These are phyloP conservation scores for Xenopus borealis DNA, from an alignment of 2,113 vertebrate genomes.

Conservation along the genomic window DNA sequence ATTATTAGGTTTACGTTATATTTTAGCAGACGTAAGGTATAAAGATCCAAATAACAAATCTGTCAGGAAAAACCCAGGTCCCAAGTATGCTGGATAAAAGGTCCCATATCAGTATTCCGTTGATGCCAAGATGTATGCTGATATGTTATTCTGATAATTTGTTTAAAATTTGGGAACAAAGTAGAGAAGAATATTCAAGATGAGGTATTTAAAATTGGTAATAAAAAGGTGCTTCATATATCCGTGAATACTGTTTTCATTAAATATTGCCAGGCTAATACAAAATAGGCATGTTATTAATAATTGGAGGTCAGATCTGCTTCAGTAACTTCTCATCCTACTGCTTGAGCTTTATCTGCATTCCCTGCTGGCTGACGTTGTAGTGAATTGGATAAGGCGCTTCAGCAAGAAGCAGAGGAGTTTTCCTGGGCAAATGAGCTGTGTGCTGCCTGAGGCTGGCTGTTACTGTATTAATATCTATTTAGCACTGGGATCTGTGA, in stretches of 20 bases:
- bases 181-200: too few species aligned
- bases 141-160: too few species aligned
- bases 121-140: too few species aligned
- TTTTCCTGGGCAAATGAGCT: conserved; percentile 30
- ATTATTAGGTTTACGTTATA: too few species aligned
- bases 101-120: too few species aligned
- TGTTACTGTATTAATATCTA: conserved; percentile 41
- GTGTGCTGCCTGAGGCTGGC: conserved; percentile 23
- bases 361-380: conserved; percentile 30
- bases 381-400: conserved; percentile 27
- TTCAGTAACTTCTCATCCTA: conserved; percentile 36
- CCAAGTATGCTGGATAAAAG: too few species aligned
- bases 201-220: too few species aligned
- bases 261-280: conserved; percentile 8
- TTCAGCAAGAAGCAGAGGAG: conserved; percentile 15
- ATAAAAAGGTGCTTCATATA: neutral
- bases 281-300: conserved; percentile 27
- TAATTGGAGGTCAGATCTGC: conserved; percentile 38
- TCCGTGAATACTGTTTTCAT: conserved; percentile 20
- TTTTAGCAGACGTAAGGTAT: too few species aligned
- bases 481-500: conserved; percentile 29
- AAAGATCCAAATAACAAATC: too few species aligned
- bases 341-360: conserved; percentile 25
- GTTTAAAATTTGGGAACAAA: too few species aligned
- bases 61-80: too few species aligned